These are phyloP conservation scores for Salmo trutta DNA, from an alignment of 2,797 vertebrate species.

Conservation along the genomic window DNA sequence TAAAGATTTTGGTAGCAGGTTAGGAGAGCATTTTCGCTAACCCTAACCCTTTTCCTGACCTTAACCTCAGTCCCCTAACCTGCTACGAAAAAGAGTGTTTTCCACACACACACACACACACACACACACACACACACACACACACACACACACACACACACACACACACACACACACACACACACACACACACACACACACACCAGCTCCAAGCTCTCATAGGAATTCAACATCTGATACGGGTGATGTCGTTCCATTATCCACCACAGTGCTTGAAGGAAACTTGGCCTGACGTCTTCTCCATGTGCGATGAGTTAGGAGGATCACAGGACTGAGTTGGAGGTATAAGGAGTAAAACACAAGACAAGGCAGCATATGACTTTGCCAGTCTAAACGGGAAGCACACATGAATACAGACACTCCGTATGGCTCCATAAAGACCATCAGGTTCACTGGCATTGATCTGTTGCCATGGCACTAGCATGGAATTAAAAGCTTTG, in stretches of 20 bases:
- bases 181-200: neutral
- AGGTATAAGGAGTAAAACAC: neutral
- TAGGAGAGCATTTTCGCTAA: no score
- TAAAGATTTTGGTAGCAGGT: neutral
- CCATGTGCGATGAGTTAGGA: neutral
- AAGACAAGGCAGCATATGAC: constrained; percentile 1
- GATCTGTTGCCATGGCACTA: constrained; percentile 22
- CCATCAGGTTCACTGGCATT: neutral
- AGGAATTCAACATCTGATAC: neutral
- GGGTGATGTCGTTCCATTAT: neutral
- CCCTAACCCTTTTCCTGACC: no score
- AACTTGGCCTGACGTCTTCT: neutral
- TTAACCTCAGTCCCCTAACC: no score
- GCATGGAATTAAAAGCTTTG: constrained; percentile 5
- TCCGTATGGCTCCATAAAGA: neutral
- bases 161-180: constrained; percentile 2
- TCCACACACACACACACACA: no score
- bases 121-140: no score
- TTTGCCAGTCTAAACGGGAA: neutral
- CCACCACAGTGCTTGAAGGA: neutral
- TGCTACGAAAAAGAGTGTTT: no score
- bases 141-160: neutral
- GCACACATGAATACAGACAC: neutral
- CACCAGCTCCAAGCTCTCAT: neutral
- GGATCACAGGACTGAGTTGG: constrained; percentile 1